Evolutionary conservation across 2,113 vertebrate genomes (phyloP).

Genomic region (Typhlomys cinereus): DNA sequence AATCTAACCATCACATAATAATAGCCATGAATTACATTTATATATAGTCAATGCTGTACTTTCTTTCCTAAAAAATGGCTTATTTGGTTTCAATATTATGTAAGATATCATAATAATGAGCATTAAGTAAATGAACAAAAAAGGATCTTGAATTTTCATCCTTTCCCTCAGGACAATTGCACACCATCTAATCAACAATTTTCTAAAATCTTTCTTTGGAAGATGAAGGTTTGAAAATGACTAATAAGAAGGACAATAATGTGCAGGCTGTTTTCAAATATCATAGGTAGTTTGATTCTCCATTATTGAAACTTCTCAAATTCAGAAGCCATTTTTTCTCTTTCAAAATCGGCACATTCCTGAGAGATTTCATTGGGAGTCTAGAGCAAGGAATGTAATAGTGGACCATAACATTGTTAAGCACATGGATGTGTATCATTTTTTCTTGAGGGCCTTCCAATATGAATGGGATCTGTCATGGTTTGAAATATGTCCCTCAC

Average conservation of each 20-base stretch:
- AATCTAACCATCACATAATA: no score
- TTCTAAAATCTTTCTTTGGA: not conserved
- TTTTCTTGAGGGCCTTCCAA: not conserved
- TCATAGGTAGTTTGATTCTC: not conserved
- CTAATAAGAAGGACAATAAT: not conserved
- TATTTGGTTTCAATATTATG: not conserved
- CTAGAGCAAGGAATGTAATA: not conserved
- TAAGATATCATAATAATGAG: not conserved
- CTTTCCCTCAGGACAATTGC: not conserved
- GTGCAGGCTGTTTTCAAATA: not conserved
- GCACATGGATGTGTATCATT: not conserved
- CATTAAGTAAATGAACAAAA: no score
- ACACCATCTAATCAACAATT: not conserved
- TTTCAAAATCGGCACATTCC: not conserved
- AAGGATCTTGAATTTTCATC: not conserved
- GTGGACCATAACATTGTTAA: not conserved
- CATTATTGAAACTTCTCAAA: not conserved
- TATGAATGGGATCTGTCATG: slow-evolving; percentile 3
- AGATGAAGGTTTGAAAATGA: not conserved
- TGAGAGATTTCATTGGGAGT: not conserved
- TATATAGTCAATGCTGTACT: not conserved
- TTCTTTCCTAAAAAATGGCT: not conserved
- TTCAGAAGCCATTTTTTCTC: not conserved
- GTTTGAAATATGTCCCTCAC: no score
- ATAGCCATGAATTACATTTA: no score